Percentiles rank a stretch among this genome's conserved stretches.
phyloP scores from a whole-genome alignment of 2,888 invertebrate species.

The Agriopis leucophaearia region DNA sequence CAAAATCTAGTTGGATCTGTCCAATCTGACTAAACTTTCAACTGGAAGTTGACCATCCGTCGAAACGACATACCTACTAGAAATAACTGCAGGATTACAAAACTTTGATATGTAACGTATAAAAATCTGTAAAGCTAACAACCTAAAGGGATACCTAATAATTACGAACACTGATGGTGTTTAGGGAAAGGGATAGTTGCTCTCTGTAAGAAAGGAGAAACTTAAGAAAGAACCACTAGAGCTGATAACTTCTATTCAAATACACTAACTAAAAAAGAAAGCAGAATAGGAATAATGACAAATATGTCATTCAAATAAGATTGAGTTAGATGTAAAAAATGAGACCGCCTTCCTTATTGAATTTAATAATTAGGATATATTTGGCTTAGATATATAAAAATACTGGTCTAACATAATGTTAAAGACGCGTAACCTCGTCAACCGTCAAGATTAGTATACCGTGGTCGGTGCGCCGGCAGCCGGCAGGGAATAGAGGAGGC shows the following conservation, averaged over 20 bases:
- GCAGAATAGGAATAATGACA: background rate
- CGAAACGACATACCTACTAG: too few relatives aligned
- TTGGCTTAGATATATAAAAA: background rate
- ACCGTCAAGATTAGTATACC: conserved; percentile 16
- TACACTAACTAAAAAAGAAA: too few relatives aligned
- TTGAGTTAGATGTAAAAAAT: background rate
- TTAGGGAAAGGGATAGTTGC: conserved; percentile 59
- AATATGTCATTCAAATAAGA: background rate
- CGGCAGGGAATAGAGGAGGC: conserved; percentile 67
- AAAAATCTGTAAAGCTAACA: too few relatives aligned
- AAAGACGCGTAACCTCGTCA: background rate
- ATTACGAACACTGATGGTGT: conserved; percentile 53
- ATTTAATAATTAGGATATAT: too few relatives aligned
- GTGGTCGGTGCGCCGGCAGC: conserved; percentile 60
- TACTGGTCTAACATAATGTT: background rate
- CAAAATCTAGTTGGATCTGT: too few relatives aligned
- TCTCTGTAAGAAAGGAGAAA: conserved; percentile 58
- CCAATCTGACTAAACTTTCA: too few relatives aligned
- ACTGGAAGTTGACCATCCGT: too few relatives aligned
- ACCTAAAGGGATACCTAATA: too few relatives aligned
- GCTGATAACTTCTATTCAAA: background rate
- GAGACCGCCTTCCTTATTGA: background rate
- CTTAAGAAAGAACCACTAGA: background rate
- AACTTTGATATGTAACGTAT: too few relatives aligned
- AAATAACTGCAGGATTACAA: too few relatives aligned